Base-by-base conservation (phyloP, 2,888 invertebrate genomes). In the Ennomos erosarius region DNA sequence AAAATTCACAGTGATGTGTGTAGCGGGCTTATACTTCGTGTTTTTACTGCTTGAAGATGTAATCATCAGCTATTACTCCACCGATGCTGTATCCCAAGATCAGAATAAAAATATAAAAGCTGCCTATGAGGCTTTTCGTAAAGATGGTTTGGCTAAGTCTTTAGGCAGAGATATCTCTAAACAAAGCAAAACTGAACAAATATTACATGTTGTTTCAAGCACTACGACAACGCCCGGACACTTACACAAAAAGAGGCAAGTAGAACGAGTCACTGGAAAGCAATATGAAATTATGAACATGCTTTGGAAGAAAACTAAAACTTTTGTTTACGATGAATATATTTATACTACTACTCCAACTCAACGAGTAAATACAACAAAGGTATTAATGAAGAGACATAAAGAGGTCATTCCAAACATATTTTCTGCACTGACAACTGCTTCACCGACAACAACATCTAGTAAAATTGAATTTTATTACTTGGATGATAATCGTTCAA, bases 391-490 rank as follows among this genome's bases (percentile, higher is more conserved):
- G 34, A 56, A 54, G 42, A 51, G 61, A 9, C 11, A 51, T 49
- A 38, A 59, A 51, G 26, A 49, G 10, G 55, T 47, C 26, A 59
- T 64, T 16, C 45, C 67, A 34, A 45, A 64, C 34, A 55, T 53
- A 36, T 53, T 65, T 26, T 47, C 64, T 49, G 12, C 59, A 9
- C 40, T 58, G 34, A 55, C 52, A 8, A 49, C 60, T 39, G 45
- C 38, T 16, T 9, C 57, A 9, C 71, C 66, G 40, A 52, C 74
- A 8, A 67, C 78, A 5, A 88, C 87, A 10, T 75, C 84, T 3
- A 89, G 88, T 73, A 85, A 74, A 46, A 89, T 90, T 51, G 90
- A 90, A 71, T 90, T 90, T 75, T 85, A 89, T 72, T 90, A 90
- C 70, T 76, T 85, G 56, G 85, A 89, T 62, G 81, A 87, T 49